phyloP scores from a whole-genome alignment of 2,113 vertebrate genomes.

The Phalacrocorax aristotelis region DNA sequence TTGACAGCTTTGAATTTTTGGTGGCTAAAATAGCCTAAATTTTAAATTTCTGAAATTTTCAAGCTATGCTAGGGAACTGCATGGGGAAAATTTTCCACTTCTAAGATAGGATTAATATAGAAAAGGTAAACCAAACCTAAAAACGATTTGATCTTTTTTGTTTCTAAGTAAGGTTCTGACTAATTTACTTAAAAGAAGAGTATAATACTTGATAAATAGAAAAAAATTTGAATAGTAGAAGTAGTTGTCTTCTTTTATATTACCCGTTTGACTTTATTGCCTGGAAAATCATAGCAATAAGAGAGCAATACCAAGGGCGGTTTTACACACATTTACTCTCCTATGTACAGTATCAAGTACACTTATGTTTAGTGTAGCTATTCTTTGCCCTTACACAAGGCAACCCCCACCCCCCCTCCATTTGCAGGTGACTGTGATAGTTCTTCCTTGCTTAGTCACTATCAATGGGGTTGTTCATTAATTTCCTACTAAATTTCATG shows the following conservation, averaged over 20 bases:
- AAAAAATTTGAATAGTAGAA: neutral
- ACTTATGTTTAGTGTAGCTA: neutral
- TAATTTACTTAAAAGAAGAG: neutral
- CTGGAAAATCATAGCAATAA: neutral
- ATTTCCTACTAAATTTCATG: neutral
- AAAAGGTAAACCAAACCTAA: neutral
- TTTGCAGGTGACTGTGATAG: neutral
- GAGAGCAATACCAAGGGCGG: neutral
- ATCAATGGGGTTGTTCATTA: neutral
- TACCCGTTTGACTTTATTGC: neutral
- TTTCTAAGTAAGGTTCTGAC: neutral
- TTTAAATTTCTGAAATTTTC: neutral
- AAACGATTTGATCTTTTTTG: neutral
- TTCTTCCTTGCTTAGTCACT: neutral
- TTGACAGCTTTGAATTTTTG: neutral
- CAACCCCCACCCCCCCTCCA: rapidly evolving
- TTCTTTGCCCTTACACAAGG: neutral
- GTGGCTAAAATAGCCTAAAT: neutral
- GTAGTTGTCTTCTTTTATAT: neutral
- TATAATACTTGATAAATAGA: neutral
- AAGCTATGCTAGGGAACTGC: neutral
- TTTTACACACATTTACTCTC: neutral
- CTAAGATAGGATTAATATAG: neutral
- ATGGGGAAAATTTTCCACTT: neutral
- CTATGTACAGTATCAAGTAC: neutral